Evolutionary conservation across 2,797 vertebrate genomes (phyloP).

Genomic region (Tamandua tetradactyla): DNA sequence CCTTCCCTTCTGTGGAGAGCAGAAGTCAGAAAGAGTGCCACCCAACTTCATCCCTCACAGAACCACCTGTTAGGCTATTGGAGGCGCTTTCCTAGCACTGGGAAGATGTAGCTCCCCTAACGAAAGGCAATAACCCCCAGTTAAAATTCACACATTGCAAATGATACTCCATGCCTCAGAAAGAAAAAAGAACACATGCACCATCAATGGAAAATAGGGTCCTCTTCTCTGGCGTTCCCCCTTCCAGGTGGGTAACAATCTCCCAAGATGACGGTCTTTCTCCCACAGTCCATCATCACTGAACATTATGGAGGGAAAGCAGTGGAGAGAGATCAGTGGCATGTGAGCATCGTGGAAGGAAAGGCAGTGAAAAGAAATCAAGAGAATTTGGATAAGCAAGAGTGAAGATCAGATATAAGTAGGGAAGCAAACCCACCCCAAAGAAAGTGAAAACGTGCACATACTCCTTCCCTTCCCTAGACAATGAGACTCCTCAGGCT

Average conservation of each 20-base stretch:
- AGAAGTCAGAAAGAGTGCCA: background rate
- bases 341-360: background rate
- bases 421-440: background rate
- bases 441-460: background rate
- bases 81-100: accelerated
- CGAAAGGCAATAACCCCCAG: background rate
- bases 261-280: background rate
- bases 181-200: background rate
- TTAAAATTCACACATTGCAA: background rate
- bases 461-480: background rate
- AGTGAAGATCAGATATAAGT: background rate
- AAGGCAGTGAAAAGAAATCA: background rate
- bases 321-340: background rate
- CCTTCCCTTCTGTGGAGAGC: background rate
- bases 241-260: background rate
- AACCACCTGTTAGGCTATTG: accelerated
- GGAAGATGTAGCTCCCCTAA: background rate
- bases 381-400: background rate
- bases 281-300: background rate
- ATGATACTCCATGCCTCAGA: background rate
- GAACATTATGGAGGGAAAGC: background rate
- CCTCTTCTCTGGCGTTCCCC: background rate
- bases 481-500: background rate
- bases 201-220: background rate
- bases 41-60: background rate